phyloP scores from a whole-genome alignment of 2,113 vertebrate genomes.

The Origma solitaria region DNA sequence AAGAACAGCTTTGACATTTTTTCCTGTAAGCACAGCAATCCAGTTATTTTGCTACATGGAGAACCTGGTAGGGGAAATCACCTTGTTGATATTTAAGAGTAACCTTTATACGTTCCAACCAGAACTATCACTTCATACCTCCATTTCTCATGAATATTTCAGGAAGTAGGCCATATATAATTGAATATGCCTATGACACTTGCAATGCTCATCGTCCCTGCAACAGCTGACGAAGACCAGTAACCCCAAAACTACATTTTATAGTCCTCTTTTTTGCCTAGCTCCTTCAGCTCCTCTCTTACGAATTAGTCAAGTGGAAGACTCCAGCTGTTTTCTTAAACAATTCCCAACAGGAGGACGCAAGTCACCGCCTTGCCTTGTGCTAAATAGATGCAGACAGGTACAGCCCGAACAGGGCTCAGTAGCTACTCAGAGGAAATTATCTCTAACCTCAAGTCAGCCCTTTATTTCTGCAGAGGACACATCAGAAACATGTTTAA shows the following conservation, averaged over 20 bases:
- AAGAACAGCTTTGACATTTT: neutral
- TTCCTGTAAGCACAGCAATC: neutral
- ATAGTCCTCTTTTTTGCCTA: neutral
- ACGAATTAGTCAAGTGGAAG: neutral
- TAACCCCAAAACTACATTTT: neutral
- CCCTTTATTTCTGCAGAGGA: constrained; percentile 21
- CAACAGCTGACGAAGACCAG: neutral
- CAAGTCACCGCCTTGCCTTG: neutral
- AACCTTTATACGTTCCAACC: neutral
- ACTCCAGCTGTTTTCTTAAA: neutral
- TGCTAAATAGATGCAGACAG: neutral
- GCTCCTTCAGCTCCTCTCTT: neutral
- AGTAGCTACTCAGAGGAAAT: constrained; percentile 1
- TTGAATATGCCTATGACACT: neutral
- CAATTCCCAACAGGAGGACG: neutral
- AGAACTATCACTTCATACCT: neutral
- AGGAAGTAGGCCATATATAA: neutral
- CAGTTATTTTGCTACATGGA: neutral
- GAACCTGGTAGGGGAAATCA: neutral
- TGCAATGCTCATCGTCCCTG: neutral
- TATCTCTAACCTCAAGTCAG: constrained; percentile 4
- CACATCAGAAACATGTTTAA: constrained; percentile 1
- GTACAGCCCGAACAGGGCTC: neutral
- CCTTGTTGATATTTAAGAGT: neutral
- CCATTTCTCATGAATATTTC: neutral